Evolutionary conservation across 2,797 vertebrate genomes (phyloP).

Genomic region (Dicrostonyx torquatus): DNA sequence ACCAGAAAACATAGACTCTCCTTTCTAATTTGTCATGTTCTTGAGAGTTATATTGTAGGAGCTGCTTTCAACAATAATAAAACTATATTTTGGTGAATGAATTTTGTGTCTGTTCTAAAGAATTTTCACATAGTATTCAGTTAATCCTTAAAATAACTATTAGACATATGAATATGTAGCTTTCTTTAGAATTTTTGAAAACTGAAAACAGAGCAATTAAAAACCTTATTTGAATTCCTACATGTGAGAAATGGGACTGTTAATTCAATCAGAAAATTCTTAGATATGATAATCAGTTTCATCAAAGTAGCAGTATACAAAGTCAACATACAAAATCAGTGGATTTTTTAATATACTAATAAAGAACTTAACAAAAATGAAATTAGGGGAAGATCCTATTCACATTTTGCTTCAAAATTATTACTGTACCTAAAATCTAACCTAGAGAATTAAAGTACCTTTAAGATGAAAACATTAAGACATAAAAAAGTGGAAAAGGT

Average conservation of each 20-base stretch:
- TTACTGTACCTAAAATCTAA: not conserved
- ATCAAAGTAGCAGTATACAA: not conserved
- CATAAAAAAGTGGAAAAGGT: not conserved
- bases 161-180: not conserved
- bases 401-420: not conserved
- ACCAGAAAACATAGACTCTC: not conserved
- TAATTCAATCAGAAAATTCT: not conserved
- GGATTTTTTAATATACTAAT: not conserved
- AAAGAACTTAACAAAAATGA: not conserved
- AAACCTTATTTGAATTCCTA: slow-evolving; percentile 19
- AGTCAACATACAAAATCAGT: not conserved
- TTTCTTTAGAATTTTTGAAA: slow-evolving; percentile 14
- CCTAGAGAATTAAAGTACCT: not conserved
- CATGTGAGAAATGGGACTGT: not conserved
- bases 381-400: not conserved
- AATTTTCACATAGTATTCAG: not conserved
- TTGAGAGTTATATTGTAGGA: not conserved
- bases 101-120: slow-evolving; percentile 9
- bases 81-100: not conserved
- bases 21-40: slow-evolving; percentile 4
- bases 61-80: slow-evolving; percentile 38
- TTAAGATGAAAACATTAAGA: not conserved
- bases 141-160: slow-evolving; percentile 19
- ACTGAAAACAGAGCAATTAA: slow-evolving; percentile 13
- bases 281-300: not conserved